phyloP scores from a whole-genome alignment of 2,113 vertebrate species.

The Perccottus glenii region DNA sequence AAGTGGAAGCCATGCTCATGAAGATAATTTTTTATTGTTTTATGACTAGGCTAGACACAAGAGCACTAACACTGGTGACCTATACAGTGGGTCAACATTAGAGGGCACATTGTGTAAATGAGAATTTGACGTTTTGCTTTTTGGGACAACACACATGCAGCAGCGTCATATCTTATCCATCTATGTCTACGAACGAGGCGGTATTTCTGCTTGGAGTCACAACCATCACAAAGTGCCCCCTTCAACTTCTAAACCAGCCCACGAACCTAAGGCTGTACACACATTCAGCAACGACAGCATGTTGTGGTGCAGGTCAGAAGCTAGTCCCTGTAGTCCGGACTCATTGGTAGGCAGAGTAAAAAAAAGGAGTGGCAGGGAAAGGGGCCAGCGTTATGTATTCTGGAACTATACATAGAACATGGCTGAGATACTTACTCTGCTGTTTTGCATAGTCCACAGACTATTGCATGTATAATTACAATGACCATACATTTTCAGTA shows the following conservation, averaged over 20 bases:
- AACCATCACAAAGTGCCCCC: slow-evolving; percentile 37
- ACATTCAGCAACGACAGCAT: slow-evolving; percentile 5
- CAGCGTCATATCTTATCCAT: slow-evolving; percentile 37
- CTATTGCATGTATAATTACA: background rate
- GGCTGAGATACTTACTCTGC: slow-evolving; percentile 14
- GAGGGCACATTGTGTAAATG: slow-evolving; percentile 4
- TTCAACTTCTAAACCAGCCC: slow-evolving; percentile 13
- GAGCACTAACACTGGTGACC: slow-evolving; percentile 42
- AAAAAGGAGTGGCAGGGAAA: slow-evolving; percentile 49
- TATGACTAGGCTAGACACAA: slow-evolving; percentile 28
- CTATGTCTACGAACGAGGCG: slow-evolving; percentile 13
- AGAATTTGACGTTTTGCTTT: slow-evolving; percentile 14
- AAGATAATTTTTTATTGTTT: slow-evolving; percentile 55
- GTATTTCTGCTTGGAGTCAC: slow-evolving; percentile 49
- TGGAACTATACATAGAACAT: slow-evolving; percentile 35
- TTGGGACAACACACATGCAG: slow-evolving; percentile 14
- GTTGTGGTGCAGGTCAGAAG: slow-evolving; percentile 42
- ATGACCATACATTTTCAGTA: too few species aligned
- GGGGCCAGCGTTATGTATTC: slow-evolving; percentile 17
- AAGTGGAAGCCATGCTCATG: slow-evolving; percentile 17
- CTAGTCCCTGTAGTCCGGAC: slow-evolving; percentile 22
- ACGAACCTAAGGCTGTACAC: slow-evolving; percentile 26
- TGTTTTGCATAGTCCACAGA: background rate
- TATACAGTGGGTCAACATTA: slow-evolving; percentile 42
- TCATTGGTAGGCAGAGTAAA: slow-evolving; percentile 48